Evolutionary conservation across 2,888 invertebrate genomes (phyloP), one percentile per base, ranked within the genome.

Genomic region (Arenicola marina): DNA sequence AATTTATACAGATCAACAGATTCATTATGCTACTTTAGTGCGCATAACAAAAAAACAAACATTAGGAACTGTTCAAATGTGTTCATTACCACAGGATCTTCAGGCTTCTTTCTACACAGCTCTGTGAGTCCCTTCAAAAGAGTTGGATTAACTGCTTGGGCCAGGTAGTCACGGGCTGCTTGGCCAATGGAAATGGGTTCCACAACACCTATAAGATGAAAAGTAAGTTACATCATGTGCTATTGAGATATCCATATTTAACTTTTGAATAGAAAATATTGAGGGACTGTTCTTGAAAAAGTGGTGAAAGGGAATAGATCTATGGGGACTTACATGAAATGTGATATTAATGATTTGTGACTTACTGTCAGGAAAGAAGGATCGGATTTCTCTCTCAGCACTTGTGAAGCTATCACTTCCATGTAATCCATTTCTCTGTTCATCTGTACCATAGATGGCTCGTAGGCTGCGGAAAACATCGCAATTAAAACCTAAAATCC

Each of bases 321-420:
- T n/a, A n/a, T n/a, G n/a, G n/a, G n/a, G n/a, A n/a, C n/a, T n/a
- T n/a, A n/a, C n/a, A n/a, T n/a, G n/a, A n/a, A n/a, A n/a, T n/a
- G n/a, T n/a, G n/a, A n/a, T n/a, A n/a, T n/a, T n/a, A n/a, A n/a
- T n/a, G n/a, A n/a, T n/a, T n/a, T n/a, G n/a, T n/a, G n/a, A 77
- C 87, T 86, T 86, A 92, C 92, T 88, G 75, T 89, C 87, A 1
- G 93, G 92, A 83, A 92, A 95, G 83, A 95, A 93, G 83, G 92
- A 95, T 78, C 90, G 88, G 73, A 94, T 92, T 84, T 95, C 95
- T 66, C 89, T 86, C 56, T 89, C 86, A 0, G 93, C 90, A 53
- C 88, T 88, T 0, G 86, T 83, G 21, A 86, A 82, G 74, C 86
- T 87, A 66, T 87, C 88, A 68, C 94, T 93, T 7, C 92, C 93